A percentile compares a stretch with the other conserved stretches of the same genome.
These are phyloP conservation scores for Cheiracanthium punctorium DNA, from an alignment of 2,888 invertebrate genomes.

Conservation along the genomic window DNA sequence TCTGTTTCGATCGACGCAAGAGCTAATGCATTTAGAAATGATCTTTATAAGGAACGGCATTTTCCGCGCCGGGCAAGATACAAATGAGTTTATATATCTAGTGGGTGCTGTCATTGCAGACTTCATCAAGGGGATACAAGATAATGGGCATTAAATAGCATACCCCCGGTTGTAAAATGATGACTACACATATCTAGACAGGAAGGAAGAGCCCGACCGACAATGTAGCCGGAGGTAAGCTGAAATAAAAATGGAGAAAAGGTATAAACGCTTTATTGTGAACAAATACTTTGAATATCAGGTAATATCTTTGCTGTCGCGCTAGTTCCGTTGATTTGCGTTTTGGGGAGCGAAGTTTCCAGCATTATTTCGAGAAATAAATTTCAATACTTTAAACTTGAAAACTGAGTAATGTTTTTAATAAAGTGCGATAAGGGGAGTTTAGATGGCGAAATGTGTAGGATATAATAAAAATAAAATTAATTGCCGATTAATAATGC, in stretches of 20 bases:
- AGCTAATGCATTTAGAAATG: constrained; percentile 23
- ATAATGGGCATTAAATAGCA: constrained; percentile 10
- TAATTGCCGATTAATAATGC: too few species aligned
- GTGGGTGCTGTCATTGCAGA: constrained; percentile 9
- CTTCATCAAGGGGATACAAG: not conserved
- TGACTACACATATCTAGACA: not conserved
- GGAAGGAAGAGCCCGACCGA: not conserved
- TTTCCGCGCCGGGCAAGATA: not conserved
- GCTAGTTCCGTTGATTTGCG: not conserved
- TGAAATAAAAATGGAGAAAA: not conserved
- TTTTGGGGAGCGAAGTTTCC: not conserved
- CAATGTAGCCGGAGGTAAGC: not conserved
- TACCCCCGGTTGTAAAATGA: not conserved
- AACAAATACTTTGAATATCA: not conserved
- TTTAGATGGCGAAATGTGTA: too few species aligned
- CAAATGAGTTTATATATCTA: constrained; percentile 8
- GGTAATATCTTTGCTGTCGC: not conserved
- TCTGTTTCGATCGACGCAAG: constrained; percentile 27
- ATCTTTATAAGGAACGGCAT: constrained; percentile 11
- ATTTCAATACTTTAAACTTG: not conserved
- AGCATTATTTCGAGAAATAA: not conserved
- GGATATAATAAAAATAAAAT: too few species aligned
- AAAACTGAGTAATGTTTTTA: not conserved
- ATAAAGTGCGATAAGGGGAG: not conserved
- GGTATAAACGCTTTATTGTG: not conserved